phyloP scores from a whole-genome alignment of 1,140 invertebrate species.

The Euglossa dilemma region DNA sequence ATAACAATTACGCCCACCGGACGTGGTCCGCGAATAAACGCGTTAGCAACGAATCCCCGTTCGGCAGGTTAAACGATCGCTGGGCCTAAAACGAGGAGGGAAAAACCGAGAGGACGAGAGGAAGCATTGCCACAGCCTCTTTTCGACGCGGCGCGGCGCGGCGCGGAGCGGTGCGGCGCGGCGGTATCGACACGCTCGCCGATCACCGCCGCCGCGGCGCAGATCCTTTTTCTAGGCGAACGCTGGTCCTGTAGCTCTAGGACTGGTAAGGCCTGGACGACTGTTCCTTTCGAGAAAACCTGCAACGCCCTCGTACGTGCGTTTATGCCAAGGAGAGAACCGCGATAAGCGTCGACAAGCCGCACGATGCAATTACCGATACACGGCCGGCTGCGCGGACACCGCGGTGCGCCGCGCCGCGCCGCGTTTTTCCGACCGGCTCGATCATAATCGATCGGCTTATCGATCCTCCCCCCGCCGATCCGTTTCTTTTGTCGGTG shows the following conservation, averaged over 20 bases:
- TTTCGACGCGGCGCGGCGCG: neutral
- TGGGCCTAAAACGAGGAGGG: too few species aligned
- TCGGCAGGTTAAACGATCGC: too few species aligned
- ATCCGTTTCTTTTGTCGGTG: constrained; percentile 55
- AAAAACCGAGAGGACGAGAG: neutral
- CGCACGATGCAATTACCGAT: constrained; percentile 68
- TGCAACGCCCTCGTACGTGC: constrained; percentile 66
- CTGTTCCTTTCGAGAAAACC: constrained; percentile 60
- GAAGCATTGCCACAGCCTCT: neutral
- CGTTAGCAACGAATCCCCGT: neutral
- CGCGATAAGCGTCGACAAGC: constrained; percentile 69
- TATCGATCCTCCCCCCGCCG: constrained; percentile 52
- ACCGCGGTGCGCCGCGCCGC: constrained; percentile 22
- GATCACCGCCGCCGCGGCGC: neutral
- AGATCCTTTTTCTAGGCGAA: constrained; percentile 53
- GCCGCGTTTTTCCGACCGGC: constrained; percentile 54
- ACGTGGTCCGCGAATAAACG: neutral
- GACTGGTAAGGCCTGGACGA: constrained; percentile 22
- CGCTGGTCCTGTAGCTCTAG: constrained; percentile 41
- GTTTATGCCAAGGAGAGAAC: constrained; percentile 66
- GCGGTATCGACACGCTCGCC: constrained; percentile 21
- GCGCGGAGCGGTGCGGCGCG: constrained; percentile 2
- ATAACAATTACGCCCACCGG: constrained; percentile 42
- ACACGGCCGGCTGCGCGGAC: constrained; percentile 45
- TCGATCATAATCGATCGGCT: constrained; percentile 67